These are phyloP conservation scores for Aricia agestis DNA, from an alignment of 1,140 invertebrate genomes.

Conservation along the genomic window DNA sequence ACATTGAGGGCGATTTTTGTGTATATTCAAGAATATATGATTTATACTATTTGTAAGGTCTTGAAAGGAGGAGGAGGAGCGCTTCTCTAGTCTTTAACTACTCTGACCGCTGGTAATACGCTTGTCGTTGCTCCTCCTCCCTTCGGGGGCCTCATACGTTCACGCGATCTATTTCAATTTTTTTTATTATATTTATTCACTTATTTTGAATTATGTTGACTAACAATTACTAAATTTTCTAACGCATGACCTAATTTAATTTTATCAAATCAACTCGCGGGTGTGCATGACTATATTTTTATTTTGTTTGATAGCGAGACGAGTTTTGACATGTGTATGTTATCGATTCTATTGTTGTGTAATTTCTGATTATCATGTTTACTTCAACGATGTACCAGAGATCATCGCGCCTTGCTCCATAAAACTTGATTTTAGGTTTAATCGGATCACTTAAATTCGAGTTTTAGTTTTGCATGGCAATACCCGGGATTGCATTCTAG, in stretches of 20 bases:
- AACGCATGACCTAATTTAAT: slow-evolving; percentile 66
- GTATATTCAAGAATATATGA: slow-evolving; percentile 17
- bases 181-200: slow-evolving; percentile 23
- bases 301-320: slow-evolving; percentile 45
- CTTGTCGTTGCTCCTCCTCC: slow-evolving; percentile 56
- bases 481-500: slow-evolving; percentile 66
- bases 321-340: slow-evolving; percentile 55
- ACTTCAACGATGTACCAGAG: slow-evolving; percentile 65
- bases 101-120: slow-evolving; percentile 43
- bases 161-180: neutral
- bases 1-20: slow-evolving; percentile 31
- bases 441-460: slow-evolving; percentile 57
- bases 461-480: slow-evolving; percentile 72
- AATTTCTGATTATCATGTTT: slow-evolving; percentile 59
- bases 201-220: slow-evolving; percentile 66
- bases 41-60: slow-evolving; percentile 34
- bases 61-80: slow-evolving; percentile 54
- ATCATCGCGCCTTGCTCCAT: slow-evolving; percentile 54
- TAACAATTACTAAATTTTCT: slow-evolving; percentile 72
- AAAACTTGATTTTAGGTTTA: slow-evolving; percentile 70
- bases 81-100: slow-evolving; percentile 48
- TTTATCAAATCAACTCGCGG: slow-evolving; percentile 66
- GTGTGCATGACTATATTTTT: slow-evolving; percentile 60
- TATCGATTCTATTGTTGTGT: slow-evolving; percentile 43
- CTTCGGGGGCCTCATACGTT: slow-evolving; percentile 39